Evolutionary conservation across 2,797 vertebrate species (phyloP).

Genomic region (Manis pentadactyla): DNA sequence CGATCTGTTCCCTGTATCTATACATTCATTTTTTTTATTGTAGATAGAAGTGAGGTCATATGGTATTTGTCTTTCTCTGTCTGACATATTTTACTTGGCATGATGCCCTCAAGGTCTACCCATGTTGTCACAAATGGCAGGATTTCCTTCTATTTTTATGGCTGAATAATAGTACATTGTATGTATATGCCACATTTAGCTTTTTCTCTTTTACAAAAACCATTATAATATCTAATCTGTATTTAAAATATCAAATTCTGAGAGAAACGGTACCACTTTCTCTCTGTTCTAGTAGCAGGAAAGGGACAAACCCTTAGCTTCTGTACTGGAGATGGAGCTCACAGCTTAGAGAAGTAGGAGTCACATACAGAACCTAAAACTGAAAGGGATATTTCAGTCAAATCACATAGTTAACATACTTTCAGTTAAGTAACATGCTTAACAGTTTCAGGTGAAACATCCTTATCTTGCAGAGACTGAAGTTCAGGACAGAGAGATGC

Average conservation of each 20-base stretch:
- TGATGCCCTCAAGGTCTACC: not conserved
- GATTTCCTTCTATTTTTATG: not conserved
- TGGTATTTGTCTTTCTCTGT: not conserved
- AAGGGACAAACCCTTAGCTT: not conserved
- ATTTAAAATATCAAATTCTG: conserved; percentile 4
- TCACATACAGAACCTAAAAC: not conserved
- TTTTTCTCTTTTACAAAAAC: not conserved
- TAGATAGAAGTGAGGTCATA: not conserved
- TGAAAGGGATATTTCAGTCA: not conserved
- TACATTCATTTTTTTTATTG: not conserved
- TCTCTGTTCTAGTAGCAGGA: not conserved
- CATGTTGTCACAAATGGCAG: not conserved
- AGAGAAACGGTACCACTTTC: not conserved
- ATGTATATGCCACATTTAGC: not conserved
- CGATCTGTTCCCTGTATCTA: not conserved
- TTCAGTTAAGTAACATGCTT: too few relatives aligned
- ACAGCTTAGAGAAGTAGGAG: not conserved
- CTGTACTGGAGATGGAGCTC: not conserved
- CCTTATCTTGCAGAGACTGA: not conserved
- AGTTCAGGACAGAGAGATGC: not conserved
- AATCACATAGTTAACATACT: too few relatives aligned
- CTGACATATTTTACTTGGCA: not conserved
- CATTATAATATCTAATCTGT: not conserved
- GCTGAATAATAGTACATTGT: not conserved
- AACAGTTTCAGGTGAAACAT: not conserved